phyloP scores from a whole-genome alignment of 2,888 invertebrate species.

The Sthenelais limicola region DNA sequence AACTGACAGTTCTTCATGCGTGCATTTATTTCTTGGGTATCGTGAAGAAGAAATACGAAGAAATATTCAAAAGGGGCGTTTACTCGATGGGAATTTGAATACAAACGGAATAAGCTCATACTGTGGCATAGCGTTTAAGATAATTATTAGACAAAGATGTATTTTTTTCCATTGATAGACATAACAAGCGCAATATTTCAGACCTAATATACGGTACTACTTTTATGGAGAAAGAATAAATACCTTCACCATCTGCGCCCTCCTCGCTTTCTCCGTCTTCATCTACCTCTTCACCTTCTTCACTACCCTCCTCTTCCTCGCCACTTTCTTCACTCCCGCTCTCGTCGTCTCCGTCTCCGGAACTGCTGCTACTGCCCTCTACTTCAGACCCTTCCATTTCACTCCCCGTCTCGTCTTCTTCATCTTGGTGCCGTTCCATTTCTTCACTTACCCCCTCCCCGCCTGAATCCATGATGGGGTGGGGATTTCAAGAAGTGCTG shows the following conservation, averaged over 20 bases:
- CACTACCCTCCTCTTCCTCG: constrained; percentile 47
- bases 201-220: no score
- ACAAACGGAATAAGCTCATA: no score
- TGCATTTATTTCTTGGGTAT: no score
- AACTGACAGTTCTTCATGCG: not conserved
- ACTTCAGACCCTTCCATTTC: not conserved
- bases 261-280: not conserved
- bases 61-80: no score
- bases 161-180: no score
- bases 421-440: constrained; percentile 3
- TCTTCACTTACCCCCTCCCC: constrained; percentile 25
- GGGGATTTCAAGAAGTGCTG: constrained; percentile 11
- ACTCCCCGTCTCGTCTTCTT: not conserved
- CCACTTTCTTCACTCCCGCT: constrained; percentile 35
- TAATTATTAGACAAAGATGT: no score
- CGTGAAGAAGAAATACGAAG: no score
- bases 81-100: no score
- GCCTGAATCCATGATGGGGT: constrained; percentile 28
- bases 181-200: no score
- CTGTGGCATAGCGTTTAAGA: no score
- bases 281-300: constrained; percentile 1
- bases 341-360: constrained; percentile 43
- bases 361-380: constrained; percentile 13
- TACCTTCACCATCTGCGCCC: not conserved
- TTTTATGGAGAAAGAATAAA: not conserved